Evolutionary conservation across 2,797 vertebrate species (phyloP).

Genomic region (Myoxocephalus aenaeus): DNA sequence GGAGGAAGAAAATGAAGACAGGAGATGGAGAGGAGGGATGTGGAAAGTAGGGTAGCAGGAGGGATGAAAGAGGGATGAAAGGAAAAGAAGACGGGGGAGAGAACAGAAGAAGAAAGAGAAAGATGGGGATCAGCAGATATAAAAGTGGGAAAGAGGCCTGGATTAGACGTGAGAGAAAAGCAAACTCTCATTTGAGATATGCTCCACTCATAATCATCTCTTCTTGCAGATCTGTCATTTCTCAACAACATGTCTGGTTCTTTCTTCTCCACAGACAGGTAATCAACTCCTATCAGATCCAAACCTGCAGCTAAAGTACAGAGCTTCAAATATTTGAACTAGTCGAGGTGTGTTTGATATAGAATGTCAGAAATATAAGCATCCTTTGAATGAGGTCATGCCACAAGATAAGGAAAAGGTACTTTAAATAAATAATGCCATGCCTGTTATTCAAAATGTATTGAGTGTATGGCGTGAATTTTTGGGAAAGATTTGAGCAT

Average conservation of each 20-base stretch:
- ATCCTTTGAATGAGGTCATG: conserved; percentile 33
- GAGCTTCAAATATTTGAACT: conserved; percentile 55
- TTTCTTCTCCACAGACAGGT: conserved; percentile 61
- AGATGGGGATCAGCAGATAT: conserved; percentile 32
- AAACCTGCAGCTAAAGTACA: conserved; percentile 47
- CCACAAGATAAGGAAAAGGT: conserved; percentile 35
- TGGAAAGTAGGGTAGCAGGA: not conserved
- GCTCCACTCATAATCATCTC: conserved; percentile 37
- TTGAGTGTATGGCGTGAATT: conserved; percentile 1
- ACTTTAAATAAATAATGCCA: conserved; percentile 25
- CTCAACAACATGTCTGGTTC: conserved; percentile 44
- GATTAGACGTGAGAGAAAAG: conserved; percentile 39
- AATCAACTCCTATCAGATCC: conserved; percentile 63
- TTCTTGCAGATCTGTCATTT: conserved; percentile 53
- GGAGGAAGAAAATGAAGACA: conserved; percentile 10
- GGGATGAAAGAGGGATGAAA: conserved; percentile 5
- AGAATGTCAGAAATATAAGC: conserved; percentile 32
- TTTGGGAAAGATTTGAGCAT: conserved; percentile 19
- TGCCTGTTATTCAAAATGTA: conserved; percentile 23
- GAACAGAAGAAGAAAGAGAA: conserved; percentile 2
- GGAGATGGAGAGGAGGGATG: conserved; percentile 3
- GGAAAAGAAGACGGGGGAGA: not conserved
- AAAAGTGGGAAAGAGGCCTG: conserved; percentile 6
- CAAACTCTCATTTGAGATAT: conserved; percentile 40
- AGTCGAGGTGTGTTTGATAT: conserved; percentile 47